Base-by-base conservation (phyloP, 2,797 vertebrate species). In the Labeo calbasu region DNA sequence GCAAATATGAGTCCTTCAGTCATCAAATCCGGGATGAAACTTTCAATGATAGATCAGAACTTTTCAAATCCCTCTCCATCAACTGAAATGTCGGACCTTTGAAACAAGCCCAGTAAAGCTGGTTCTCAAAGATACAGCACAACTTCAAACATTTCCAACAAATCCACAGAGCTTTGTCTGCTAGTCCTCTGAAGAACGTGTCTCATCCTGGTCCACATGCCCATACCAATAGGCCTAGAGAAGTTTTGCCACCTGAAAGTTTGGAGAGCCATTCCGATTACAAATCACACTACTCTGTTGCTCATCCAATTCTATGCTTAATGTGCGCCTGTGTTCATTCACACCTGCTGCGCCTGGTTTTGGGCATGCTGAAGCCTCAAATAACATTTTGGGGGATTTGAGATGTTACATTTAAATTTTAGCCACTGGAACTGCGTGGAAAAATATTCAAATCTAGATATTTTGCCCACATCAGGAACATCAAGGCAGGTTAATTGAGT, bases 81-180 rank as follows among this genome's bases (percentile, higher is more conserved):
- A 71, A 70, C 86, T 73, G 36, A 66, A 77, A 87, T 32, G 57
- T 83, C 23, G 81, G 61, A 71, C 81, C 40, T 61, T 83, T 36
- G 57, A 84, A 73, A 77, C 79, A 79, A 84, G 65, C 79, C 10
- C 25, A 77, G 68, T 77, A 85, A 87, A 88, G 69, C 78, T 72
- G 75, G 32, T 21, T 53, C 75, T 68, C 68, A 83, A 73, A 70
- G 57, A 65, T 65, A 71, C 65, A 59, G 48, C 72, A 77, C 71
- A 84, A 81, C 87, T 85, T 88, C 81, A 88, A 87, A 88, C 85
- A 81, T 84, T 84, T 76, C 63, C 66, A 79, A 43, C 84, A 88
- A 85, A 87, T 84, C 69, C 81, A 71, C 57, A 23, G 3, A 81
- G 83, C 85, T 81, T 80, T 85, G 57, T 61, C 23, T 50, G 81